Percentiles rank a stretch among this genome's conserved stretches.
Evolutionary conservation across 2,888 invertebrate species (phyloP).

Genomic region (Callinectes sapidus): DNA sequence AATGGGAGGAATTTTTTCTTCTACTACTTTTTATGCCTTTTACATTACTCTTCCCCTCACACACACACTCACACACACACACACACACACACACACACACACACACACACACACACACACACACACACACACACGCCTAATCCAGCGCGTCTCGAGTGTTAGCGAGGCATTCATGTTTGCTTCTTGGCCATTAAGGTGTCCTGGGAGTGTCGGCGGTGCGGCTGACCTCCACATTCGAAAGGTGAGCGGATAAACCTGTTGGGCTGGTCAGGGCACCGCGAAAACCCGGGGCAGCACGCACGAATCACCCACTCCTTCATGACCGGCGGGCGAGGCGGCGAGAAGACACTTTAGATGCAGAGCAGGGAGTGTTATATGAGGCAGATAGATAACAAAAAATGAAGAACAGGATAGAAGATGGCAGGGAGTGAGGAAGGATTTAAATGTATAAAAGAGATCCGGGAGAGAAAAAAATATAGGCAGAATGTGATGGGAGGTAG

Average conservation of each 20-base stretch:
- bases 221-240: constrained; percentile 5
- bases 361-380: not conserved
- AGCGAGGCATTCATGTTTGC: not conserved
- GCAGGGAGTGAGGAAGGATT: not conserved
- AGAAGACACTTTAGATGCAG: not conserved
- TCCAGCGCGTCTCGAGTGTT: not conserved
- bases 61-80: too few species aligned
- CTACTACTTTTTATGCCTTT: too few species aligned
- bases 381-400: not conserved
- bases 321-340: not conserved
- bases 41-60: too few species aligned
- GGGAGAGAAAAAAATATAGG: not conserved
- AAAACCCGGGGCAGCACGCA: not conserved
- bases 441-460: not conserved
- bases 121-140: not conserved
- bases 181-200: not conserved
- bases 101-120: not conserved
- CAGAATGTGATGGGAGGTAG: not conserved
- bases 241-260: constrained; percentile 34
- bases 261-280: constrained; percentile 10
- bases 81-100: not conserved
- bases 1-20: too few species aligned
- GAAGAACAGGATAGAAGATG: not conserved
- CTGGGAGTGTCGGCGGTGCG: not conserved
- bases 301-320: not conserved